phyloP scores from a whole-genome alignment of 2,888 invertebrate genomes.

The Drosophila macrothrix region DNA sequence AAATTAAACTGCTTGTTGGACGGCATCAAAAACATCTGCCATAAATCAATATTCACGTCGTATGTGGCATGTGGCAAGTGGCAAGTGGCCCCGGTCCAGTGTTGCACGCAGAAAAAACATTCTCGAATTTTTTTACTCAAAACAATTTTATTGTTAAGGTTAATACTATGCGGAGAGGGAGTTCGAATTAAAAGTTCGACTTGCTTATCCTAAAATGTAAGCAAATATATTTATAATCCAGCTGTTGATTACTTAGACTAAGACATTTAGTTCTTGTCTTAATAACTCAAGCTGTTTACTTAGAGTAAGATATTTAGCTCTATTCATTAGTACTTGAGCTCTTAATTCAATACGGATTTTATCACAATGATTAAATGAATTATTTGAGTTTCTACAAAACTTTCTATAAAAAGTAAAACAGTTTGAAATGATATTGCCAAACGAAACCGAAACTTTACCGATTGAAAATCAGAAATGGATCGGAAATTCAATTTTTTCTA shows the following conservation, averaged over 20 bases:
- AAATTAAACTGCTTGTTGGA: constrained; percentile 51
- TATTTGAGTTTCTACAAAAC: not conserved
- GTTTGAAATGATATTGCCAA: not conserved
- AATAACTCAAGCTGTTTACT: not conserved
- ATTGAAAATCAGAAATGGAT: not conserved
- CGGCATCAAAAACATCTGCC: constrained; percentile 51
- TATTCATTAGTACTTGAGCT: not conserved
- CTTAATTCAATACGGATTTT: not conserved
- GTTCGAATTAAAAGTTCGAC: not conserved
- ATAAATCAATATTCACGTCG: constrained; percentile 68
- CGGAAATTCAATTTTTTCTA: too few relatives aligned
- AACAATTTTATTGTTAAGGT: not conserved
- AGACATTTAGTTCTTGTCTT: not conserved
- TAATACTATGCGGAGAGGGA: not conserved
- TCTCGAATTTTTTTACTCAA: not conserved
- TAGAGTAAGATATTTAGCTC: not conserved
- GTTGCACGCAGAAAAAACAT: not conserved
- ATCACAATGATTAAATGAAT: not conserved
- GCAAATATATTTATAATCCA: not conserved
- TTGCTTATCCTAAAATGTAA: not conserved
- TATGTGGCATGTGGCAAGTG: constrained; percentile 1
- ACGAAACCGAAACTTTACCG: not conserved
- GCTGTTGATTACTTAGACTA: not conserved
- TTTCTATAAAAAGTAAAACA: not conserved
- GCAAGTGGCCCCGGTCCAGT: constrained; percentile 13